Evolutionary conservation across 1,140 invertebrate species (phyloP).

Genomic region (Zaprionus taronus): DNA sequence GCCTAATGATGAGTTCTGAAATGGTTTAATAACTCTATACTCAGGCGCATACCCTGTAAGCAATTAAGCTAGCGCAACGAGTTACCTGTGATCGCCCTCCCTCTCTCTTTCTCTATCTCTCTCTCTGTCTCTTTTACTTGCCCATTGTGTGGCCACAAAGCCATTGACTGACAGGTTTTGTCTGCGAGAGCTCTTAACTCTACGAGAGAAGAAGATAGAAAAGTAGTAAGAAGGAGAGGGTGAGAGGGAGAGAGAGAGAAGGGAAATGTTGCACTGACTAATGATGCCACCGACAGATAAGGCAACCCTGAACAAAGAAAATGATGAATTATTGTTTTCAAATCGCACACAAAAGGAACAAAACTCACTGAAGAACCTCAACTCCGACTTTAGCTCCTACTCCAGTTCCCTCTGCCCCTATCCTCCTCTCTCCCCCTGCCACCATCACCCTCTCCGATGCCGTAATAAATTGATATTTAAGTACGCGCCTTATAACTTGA

Average conservation of each 20-base stretch:
- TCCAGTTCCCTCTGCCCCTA: background rate
- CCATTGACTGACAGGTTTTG: constrained; percentile 57
- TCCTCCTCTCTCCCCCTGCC: background rate
- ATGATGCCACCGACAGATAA: constrained; percentile 58
- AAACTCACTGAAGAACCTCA: background rate
- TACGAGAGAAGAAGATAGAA: background rate
- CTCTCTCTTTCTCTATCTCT: background rate
- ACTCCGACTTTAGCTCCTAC: background rate
- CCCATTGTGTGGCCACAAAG: constrained; percentile 34
- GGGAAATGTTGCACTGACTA: constrained; percentile 49
- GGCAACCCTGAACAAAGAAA: constrained; percentile 32
- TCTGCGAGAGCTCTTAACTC: constrained; percentile 20
- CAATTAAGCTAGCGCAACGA: constrained; percentile 53
- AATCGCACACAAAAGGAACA: constrained; percentile 30
- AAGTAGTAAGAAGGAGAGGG: background rate
- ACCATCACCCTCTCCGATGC: background rate
- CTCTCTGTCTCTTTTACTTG: constrained; percentile 4
- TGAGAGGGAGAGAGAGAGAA: background rate
- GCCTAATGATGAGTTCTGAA: constrained; percentile 50
- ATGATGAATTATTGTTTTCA: constrained; percentile 74
- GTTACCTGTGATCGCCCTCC: constrained; percentile 2
- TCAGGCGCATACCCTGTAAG: constrained; percentile 23
- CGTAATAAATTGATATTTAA: constrained; percentile 74
- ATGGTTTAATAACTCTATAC: constrained; percentile 69
- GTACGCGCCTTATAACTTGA: constrained; percentile 47